A percentile compares a stretch with the other conserved stretches of the same genome.
phyloP scores from a whole-genome alignment of 1,140 invertebrate species.

The Limonius californicus region DNA sequence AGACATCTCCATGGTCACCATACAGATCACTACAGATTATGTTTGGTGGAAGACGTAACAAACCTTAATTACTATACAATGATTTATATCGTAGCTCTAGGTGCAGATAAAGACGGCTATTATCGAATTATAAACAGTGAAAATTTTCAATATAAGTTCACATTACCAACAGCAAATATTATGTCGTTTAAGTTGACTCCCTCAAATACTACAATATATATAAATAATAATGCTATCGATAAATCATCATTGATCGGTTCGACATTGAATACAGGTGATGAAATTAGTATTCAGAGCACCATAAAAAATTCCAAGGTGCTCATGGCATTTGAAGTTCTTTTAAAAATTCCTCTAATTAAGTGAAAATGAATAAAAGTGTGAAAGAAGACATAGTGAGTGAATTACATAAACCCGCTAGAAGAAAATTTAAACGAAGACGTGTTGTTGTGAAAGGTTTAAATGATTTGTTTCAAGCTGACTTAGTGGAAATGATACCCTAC shows the following conservation, averaged over 20 bases:
- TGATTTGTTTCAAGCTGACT: constrained; percentile 33
- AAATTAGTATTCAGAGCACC: not conserved
- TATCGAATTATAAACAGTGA: not conserved
- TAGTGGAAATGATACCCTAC: constrained; percentile 28
- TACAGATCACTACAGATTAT: not conserved
- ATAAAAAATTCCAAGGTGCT: not conserved
- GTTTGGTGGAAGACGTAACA: not conserved
- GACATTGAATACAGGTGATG: not conserved
- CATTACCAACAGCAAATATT: too few species aligned
- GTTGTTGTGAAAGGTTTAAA: constrained; percentile 39
- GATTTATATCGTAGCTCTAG: not conserved
- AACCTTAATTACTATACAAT: not conserved
- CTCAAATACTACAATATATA: not conserved
- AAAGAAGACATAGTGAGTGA: constrained; percentile 37
- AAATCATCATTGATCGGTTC: not conserved
- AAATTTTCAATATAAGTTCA: too few species aligned
- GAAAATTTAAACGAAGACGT: constrained; percentile 40
- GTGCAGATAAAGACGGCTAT: not conserved
- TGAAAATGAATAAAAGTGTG: not conserved
- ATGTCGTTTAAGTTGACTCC: too few species aligned
- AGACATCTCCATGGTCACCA: not conserved
- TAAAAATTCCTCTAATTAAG: not conserved
- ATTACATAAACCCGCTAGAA: constrained; percentile 43
- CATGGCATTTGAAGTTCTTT: not conserved
- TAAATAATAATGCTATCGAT: not conserved